These are phyloP conservation scores for Encarsia formosa DNA, from an alignment of 2,888 invertebrate genomes.

Conservation along the genomic window DNA sequence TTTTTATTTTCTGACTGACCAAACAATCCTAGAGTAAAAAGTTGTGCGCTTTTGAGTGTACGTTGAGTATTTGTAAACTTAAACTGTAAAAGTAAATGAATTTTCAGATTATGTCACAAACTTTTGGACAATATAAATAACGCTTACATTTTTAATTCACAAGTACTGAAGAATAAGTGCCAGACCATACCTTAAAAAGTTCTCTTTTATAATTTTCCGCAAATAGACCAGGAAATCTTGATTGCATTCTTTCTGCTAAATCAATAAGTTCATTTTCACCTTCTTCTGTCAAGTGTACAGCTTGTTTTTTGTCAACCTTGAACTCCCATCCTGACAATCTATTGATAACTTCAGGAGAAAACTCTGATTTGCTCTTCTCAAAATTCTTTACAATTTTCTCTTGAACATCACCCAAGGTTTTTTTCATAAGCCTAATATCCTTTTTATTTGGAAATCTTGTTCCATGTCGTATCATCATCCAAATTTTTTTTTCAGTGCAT, in stretches of 20 bases:
- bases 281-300: constrained; percentile 65
- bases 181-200: constrained; percentile 58
- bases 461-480: constrained; percentile 75
- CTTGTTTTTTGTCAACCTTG: constrained; percentile 54
- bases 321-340: constrained; percentile 60
- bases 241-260: constrained; percentile 70
- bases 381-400: constrained; percentile 56
- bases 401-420: constrained; percentile 55
- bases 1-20: constrained; percentile 60
- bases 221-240: constrained; percentile 65
- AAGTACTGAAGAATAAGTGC: constrained; percentile 26
- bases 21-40: constrained; percentile 74
- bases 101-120: constrained; percentile 17
- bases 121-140: background rate
- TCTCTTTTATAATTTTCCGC: constrained; percentile 60
- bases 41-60: constrained; percentile 69
- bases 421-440: constrained; percentile 56
- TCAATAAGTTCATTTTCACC: constrained; percentile 72
- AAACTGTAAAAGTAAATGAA: constrained; percentile 57
- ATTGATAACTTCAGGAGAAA: constrained; percentile 51
- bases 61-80: constrained; percentile 74
- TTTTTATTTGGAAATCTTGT: constrained; percentile 67
- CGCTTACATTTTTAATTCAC: too few species aligned
- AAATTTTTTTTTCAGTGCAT: constrained; percentile 65
- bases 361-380: constrained; percentile 50